phyloP scores from a whole-genome alignment of 2,888 invertebrate species.

The Oxyteleia sp. region DNA sequence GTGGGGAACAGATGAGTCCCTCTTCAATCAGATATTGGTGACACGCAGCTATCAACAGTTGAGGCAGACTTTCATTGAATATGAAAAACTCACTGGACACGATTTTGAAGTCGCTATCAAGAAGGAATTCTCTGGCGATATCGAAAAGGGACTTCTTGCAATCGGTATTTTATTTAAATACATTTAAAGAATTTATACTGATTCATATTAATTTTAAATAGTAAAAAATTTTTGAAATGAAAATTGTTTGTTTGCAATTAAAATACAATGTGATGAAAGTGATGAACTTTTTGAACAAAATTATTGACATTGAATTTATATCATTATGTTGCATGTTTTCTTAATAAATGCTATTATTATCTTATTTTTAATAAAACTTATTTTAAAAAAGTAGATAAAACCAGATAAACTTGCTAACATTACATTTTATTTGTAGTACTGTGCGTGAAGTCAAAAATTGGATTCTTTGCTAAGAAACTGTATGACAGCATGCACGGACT shows the following conservation, averaged over 20 bases:
- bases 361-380: too few relatives aligned
- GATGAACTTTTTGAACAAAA: too few relatives aligned
- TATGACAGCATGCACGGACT: constrained; percentile 97
- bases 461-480: constrained; percentile 96
- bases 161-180: too few relatives aligned
- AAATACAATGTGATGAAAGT: too few relatives aligned
- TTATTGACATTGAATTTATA: too few relatives aligned
- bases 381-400: too few relatives aligned
- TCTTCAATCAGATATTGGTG: constrained; percentile 95
- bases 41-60: constrained; percentile 90
- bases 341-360: too few relatives aligned
- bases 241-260: too few relatives aligned
- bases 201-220: not conserved
- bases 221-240: too few relatives aligned
- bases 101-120: constrained; percentile 95
- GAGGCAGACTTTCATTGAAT: constrained; percentile 95
- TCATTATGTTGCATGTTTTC: too few relatives aligned
- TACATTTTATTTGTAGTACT: constrained; percentile 89
- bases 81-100: constrained; percentile 93
- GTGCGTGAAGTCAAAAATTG: constrained; percentile 96
- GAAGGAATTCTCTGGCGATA: constrained; percentile 95
- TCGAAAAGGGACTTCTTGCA: constrained; percentile 95
- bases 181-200: constrained; percentile 4
- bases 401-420: too few relatives aligned
- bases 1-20: constrained; percentile 94